These are phyloP conservation scores for Oedothorax gibbosus DNA, from an alignment of 1,140 invertebrate genomes.

Conservation along the genomic window DNA sequence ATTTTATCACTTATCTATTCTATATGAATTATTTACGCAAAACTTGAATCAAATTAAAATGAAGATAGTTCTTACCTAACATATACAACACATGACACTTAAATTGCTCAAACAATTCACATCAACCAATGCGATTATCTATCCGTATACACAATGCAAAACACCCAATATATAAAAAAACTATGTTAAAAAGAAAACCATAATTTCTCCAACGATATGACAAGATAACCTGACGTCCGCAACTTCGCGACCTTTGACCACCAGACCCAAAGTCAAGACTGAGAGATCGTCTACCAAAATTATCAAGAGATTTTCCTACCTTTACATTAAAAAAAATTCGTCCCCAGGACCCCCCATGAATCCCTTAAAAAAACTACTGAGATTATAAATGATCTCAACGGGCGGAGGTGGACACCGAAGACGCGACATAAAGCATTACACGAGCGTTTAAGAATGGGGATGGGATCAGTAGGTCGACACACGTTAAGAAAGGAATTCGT, in stretches of 20 bases:
- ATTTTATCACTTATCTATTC: too few relatives aligned
- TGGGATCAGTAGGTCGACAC: conserved; percentile 24
- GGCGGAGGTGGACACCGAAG: conserved; percentile 41
- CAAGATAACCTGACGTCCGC: conserved; percentile 15
- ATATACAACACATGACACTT: too few relatives aligned
- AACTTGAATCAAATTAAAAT: too few relatives aligned
- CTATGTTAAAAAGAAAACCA: not conserved
- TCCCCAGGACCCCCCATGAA: not conserved
- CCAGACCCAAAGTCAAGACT: not conserved
- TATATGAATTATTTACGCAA: too few relatives aligned
- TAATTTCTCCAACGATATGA: not conserved
- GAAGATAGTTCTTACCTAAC: too few relatives aligned
- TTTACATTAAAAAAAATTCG: not conserved
- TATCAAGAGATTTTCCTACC: not conserved
- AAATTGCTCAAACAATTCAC: too few relatives aligned
- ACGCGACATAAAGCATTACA: conserved; percentile 38
- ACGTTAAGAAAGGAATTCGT: not conserved
- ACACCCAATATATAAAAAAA: not conserved
- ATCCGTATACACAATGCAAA: too few relatives aligned
- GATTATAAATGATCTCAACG: conserved; percentile 34
- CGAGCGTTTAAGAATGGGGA: conserved; percentile 40
- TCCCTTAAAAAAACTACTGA: not conserved
- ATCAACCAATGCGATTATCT: too few relatives aligned
- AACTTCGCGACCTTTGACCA: not conserved
- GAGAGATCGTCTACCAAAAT: not conserved